These are phyloP conservation scores for Arrhopalites spinosus DNA, from an alignment of 2,888 invertebrate species.

Conservation along the genomic window DNA sequence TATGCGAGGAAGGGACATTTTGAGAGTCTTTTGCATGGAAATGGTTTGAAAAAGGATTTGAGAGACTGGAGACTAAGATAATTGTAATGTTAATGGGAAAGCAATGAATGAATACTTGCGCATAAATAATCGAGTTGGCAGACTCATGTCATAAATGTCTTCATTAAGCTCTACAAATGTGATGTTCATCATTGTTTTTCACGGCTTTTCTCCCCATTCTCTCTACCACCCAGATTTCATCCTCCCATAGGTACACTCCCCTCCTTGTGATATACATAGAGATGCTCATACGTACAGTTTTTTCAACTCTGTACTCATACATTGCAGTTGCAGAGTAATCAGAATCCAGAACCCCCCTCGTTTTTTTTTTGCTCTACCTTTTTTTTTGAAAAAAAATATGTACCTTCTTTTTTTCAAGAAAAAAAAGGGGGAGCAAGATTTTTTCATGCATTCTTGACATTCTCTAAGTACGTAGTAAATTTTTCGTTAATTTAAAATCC, in stretches of 20 bases:
- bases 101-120: constrained; percentile 38
- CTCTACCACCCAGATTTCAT: neutral
- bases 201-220: constrained; percentile 14
- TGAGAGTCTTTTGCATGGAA: neutral
- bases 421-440: too few relatives aligned
- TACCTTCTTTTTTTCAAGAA: neutral
- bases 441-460: too few relatives aligned
- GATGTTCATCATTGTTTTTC: constrained; percentile 38
- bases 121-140: constrained; percentile 39
- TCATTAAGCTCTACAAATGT: constrained; percentile 39
- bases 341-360: too few relatives aligned
- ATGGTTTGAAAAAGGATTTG: constrained; percentile 4
- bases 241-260: neutral
- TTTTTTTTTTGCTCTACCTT: neutral
- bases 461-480: too few relatives aligned
- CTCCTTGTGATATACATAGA: too few relatives aligned
- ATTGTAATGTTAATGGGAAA: constrained; percentile 39
- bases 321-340: too few relatives aligned
- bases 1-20: neutral
- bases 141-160: constrained; percentile 37
- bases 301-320: too few relatives aligned
- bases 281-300: too few relatives aligned
- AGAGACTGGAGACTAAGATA: neutral
- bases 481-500: too few relatives aligned
- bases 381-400: neutral